These are phyloP conservation scores for Plebejus argus DNA, from an alignment of 2,888 invertebrate species.

Conservation along the genomic window DNA sequence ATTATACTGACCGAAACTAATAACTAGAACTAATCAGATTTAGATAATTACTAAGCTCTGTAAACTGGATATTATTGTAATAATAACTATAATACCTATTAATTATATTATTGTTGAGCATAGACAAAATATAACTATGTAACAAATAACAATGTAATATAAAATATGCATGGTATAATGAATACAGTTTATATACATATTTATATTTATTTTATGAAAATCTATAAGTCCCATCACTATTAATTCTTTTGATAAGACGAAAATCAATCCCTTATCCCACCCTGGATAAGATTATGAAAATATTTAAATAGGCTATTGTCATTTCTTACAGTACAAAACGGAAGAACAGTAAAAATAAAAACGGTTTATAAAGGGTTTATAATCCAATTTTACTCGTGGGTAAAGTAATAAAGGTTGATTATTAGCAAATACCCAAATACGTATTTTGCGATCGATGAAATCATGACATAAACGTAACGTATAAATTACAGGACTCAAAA, in stretches of 20 bases:
- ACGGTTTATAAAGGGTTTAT: background rate
- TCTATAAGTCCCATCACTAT: background rate
- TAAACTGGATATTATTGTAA: background rate
- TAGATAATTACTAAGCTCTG: background rate
- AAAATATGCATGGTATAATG: background rate
- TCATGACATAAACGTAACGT: slow-evolving; percentile 12
- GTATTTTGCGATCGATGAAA: slow-evolving; percentile 19
- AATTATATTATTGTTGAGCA: background rate
- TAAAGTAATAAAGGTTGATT: background rate
- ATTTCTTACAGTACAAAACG: background rate
- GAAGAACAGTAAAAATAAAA: background rate
- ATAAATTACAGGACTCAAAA: background rate
- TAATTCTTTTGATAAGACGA: background rate
- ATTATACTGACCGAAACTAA: background rate
- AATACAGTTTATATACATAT: too few relatives aligned
- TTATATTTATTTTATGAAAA: too few relatives aligned
- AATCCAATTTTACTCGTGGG: background rate
- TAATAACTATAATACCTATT: too few relatives aligned
- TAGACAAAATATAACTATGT: background rate
- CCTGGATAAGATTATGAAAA: background rate
- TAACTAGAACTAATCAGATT: background rate
- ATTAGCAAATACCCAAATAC: slow-evolving; percentile 3
- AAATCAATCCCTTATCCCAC: background rate
- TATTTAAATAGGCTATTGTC: background rate
- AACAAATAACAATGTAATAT: background rate